Conservation (phyloP, 1,140 invertebrate genomes). For the Caenorhabditis latens region DNA sequence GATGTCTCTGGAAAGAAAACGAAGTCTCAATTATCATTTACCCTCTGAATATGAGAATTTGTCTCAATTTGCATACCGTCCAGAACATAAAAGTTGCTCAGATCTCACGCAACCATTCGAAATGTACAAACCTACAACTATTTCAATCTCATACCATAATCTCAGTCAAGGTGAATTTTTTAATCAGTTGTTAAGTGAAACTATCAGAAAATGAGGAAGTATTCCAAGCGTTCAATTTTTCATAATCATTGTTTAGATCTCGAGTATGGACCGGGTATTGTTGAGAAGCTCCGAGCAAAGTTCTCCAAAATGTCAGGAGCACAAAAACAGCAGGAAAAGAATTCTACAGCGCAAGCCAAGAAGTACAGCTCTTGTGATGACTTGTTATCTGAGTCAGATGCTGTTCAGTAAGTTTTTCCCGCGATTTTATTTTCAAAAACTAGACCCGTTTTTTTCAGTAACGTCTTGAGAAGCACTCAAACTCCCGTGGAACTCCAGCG, state of each 20-base stretch:
- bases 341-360: not conserved
- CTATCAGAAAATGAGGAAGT: not conserved
- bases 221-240: not conserved
- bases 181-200: not conserved
- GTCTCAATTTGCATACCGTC: not conserved
- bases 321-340: conserved; percentile 35
- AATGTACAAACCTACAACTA: conserved; percentile 50
- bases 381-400: conserved; percentile 27
- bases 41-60: conserved; percentile 12
- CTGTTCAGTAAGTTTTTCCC: not conserved
- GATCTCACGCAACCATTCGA: conserved; percentile 35
- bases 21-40: not conserved
- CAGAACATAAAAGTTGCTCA: conserved; percentile 36
- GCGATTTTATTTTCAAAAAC: not conserved
- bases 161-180: conserved; percentile 6
- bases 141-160: conserved; percentile 25
- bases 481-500: not conserved
- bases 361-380: conserved; percentile 50
- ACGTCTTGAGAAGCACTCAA: conserved; percentile 3
- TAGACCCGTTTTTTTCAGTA: not conserved
- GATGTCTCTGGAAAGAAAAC: conserved; percentile 20
- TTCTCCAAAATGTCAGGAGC: conserved; percentile 57
- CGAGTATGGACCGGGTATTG: conserved; percentile 65
- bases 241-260: conserved; percentile 57
- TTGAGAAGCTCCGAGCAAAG: conserved; percentile 64